These are phyloP conservation scores for Gadopsis bispinosus DNA, from an alignment of 2,797 vertebrate genomes.

Conservation along the genomic window DNA sequence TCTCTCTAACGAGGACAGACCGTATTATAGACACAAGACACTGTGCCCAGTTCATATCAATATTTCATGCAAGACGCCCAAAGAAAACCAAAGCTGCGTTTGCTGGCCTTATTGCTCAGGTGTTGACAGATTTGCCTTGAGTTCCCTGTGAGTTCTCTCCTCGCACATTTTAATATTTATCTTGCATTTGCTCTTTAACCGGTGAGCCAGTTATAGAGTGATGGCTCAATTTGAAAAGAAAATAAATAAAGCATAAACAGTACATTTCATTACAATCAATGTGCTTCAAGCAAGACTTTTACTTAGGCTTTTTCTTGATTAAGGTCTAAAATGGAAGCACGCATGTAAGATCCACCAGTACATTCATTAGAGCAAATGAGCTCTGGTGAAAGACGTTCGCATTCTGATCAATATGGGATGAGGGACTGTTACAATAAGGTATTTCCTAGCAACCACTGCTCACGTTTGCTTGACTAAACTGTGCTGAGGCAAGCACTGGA, in stretches of 20 bases:
- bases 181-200: neutral
- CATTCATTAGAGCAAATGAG: conserved; percentile 59
- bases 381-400: conserved; percentile 44
- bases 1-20: conserved; percentile 19
- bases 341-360: conserved; percentile 26
- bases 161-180: conserved; percentile 16
- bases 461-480: conserved; percentile 34
- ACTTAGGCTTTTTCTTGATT: conserved; percentile 13
- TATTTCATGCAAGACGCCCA: conserved; percentile 20
- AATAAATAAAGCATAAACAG: too few species aligned
- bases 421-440: conserved; percentile 42
- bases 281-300: conserved; percentile 17
- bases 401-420: conserved; percentile 42
- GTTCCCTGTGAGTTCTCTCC: neutral
- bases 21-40: neutral
- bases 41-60: neutral
- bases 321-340: conserved; percentile 45
- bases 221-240: neutral
- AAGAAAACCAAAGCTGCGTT: conserved; percentile 22
- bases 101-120: conserved; percentile 15
- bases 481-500: conserved; percentile 42
- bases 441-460: conserved; percentile 41
- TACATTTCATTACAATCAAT: conserved; percentile 20
- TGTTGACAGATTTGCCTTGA: conserved; percentile 18
- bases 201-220: conserved; percentile 10